A percentile compares a stretch with the other conserved stretches of the same genome.
Evolutionary conservation across 2,888 invertebrate species (phyloP).

Genomic region (Epistrophella euchroma): DNA sequence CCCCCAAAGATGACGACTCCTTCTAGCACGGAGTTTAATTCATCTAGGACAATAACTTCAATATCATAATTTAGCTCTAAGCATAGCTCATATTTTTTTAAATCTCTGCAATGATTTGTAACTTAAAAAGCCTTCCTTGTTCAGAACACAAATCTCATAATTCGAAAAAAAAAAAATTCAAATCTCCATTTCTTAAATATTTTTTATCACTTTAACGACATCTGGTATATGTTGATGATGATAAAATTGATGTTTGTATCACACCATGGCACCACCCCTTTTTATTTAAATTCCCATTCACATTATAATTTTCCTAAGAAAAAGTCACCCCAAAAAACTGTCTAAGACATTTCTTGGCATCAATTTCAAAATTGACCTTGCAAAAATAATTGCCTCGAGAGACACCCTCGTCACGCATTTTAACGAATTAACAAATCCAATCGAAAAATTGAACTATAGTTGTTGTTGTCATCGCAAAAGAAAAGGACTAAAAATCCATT

Average conservation of each 20-base stretch:
- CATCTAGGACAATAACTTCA: no score
- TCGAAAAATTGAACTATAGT: conserved; percentile 47
- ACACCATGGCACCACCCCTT: neutral
- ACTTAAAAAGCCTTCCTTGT: no score
- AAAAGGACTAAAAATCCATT: conserved; percentile 45
- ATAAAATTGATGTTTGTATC: neutral
- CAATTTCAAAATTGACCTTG: conserved; percentile 22
- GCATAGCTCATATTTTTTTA: no score
- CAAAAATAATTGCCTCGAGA: conserved; percentile 13
- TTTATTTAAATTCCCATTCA: neutral
- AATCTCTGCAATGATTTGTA: no score
- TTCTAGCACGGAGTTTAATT: no score
- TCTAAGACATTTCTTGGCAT: conserved; percentile 15
- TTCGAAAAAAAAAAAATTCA: neutral
- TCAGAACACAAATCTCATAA: no score
- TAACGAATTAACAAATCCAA: conserved; percentile 70
- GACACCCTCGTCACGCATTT: conserved; percentile 59
- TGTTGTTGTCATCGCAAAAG: neutral
- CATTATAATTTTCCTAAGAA: neutral
- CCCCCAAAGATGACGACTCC: no score
- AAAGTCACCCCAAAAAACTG: neutral
- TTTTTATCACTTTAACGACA: neutral
- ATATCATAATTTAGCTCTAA: no score
- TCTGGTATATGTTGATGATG: neutral
- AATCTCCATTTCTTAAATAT: neutral